phyloP scores from a whole-genome alignment of 2,113 vertebrate species.

The Toxostoma redivivum region DNA sequence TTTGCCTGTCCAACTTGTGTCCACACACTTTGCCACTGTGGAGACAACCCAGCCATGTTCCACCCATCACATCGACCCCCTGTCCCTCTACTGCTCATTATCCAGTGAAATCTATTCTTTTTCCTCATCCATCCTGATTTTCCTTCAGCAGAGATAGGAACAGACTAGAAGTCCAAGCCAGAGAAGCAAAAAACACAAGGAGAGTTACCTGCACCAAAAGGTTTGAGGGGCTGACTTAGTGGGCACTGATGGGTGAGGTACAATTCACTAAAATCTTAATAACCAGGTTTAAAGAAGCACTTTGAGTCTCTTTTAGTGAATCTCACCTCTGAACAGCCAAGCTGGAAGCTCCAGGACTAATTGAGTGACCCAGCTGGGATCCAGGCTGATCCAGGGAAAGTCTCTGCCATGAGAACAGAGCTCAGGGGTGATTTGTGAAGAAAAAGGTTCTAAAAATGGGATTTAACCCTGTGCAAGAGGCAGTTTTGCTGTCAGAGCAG shows the following conservation, averaged over 20 bases:
- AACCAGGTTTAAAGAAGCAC: neutral
- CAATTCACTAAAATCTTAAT: neutral
- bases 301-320: neutral
- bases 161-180: neutral
- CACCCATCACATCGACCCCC: slow-evolving; percentile 19
- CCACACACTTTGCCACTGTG: slow-evolving; percentile 35
- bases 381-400: neutral
- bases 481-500: accelerated
- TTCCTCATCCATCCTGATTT: neutral
- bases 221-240: neutral
- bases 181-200: neutral
- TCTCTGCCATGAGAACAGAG: neutral
- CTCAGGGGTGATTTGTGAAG: too few species aligned
- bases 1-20: slow-evolving; percentile 48
- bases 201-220: neutral
- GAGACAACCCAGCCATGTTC: neutral
- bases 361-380: neutral
- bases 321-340: neutral
- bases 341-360: neutral
- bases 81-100: neutral
- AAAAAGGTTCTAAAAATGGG: neutral
- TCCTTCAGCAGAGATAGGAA: neutral
- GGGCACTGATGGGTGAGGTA: neutral
- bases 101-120: neutral
- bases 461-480: neutral